Evolutionary conservation across 1,140 invertebrate genomes (phyloP), one percentile per base, ranked within the genome.

Genomic region (Hylaeus anthracinus): DNA sequence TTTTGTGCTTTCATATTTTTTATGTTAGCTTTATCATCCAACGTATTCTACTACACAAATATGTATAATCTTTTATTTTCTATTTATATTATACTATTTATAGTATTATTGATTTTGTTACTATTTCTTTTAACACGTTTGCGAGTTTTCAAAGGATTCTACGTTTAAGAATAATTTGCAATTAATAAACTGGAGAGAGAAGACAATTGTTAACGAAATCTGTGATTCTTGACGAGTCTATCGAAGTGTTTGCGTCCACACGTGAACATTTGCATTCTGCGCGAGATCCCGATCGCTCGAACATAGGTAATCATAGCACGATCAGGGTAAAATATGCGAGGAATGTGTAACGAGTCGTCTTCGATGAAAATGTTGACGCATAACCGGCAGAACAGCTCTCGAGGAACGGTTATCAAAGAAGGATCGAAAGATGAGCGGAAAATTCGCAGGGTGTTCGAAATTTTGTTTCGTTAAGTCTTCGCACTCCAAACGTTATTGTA

Each of bases 331-430:
- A 67, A 76, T 76, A 76, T 67, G 64, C 14, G 26, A 48, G 63
- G 63, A 75, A 75, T 75, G 63, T 55, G 37, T 75, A 66, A 75
- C 51, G 51, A 37, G 63, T 37, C 5, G 63, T 75, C 51, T 56
- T 66, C 39, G 39, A 41, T 74, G 72, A 14, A 55, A 65, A 55
- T 65, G 51, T 66, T 39, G 43, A 3, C 26, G 14, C 43, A 5
- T 48, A 58, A 76, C 64, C 26, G 41, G 56, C 56, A 37, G 48
- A 61, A 61, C n/a, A 39, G 10, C 56, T 73, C 37, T 45, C n/a
- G 71, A 72, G 43, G 12, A 72, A 72, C 45, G 45, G 43, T 43
- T 58, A 79, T 82, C 10, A n/a, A 14, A 12, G 5, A 0, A 56
- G 8, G 39, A 72, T 56, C 41, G 45, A 15, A 56, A 48, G n/a